Evolutionary conservation across 1,140 invertebrate genomes (phyloP).

Genomic region (Drosophila nikananu): DNA sequence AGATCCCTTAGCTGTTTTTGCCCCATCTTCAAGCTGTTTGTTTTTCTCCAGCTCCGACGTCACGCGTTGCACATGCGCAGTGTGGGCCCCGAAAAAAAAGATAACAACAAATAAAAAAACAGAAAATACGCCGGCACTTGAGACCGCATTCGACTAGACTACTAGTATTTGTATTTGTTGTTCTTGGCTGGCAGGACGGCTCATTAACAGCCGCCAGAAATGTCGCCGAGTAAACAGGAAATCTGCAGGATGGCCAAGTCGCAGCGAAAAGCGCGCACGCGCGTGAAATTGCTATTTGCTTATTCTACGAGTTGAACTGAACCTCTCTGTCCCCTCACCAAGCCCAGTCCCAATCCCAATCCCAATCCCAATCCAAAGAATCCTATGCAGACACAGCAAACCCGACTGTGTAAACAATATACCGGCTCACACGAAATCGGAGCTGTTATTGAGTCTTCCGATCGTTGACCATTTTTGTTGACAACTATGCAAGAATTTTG

Average conservation of each 20-base stretch:
- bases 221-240: slow-evolving; percentile 71
- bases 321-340: too few species aligned
- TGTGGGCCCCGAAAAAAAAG: slow-evolving; percentile 42
- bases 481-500: slow-evolving; percentile 82
- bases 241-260: slow-evolving; percentile 56
- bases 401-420: slow-evolving; percentile 62
- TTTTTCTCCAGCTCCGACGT: slow-evolving; percentile 52
- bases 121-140: slow-evolving; percentile 14
- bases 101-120: neutral
- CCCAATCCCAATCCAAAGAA: slow-evolving; percentile 1
- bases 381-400: slow-evolving; percentile 48
- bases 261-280: slow-evolving; percentile 57
- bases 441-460: slow-evolving; percentile 78
- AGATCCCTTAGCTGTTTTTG: slow-evolving; percentile 8
- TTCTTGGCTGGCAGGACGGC: slow-evolving; percentile 37
- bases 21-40: slow-evolving; percentile 38
- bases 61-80: slow-evolving; percentile 73
- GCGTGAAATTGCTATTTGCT: slow-evolving; percentile 66
- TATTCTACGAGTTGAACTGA: slow-evolving; percentile 19
- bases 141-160: slow-evolving; percentile 20
- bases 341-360: neutral
- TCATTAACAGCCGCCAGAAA: slow-evolving; percentile 61
- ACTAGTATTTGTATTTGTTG: slow-evolving; percentile 33
- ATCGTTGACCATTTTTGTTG: slow-evolving; percentile 66
- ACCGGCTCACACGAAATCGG: slow-evolving; percentile 73